Conservation (phyloP, 1,140 invertebrate genomes). For the Trigoniulus corallinus region DNA sequence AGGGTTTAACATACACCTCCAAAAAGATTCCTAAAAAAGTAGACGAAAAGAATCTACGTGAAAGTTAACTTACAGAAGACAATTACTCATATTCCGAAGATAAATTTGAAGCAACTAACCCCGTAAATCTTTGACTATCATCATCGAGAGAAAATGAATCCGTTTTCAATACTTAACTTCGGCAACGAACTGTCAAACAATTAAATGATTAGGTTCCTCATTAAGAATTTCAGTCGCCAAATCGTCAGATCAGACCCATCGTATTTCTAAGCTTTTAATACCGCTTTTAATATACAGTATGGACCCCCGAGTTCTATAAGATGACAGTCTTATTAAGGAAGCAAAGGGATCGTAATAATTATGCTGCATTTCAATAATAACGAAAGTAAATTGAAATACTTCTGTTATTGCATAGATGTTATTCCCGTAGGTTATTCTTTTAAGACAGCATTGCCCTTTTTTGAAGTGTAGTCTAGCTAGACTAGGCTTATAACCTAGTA, state of each 20-base stretch:
- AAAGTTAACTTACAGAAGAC: background rate
- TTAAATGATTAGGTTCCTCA: slow-evolving; percentile 87
- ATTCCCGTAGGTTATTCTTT: no score
- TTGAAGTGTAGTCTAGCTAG: no score
- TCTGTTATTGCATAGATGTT: no score
- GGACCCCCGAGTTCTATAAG: no score
- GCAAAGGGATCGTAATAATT: no score
- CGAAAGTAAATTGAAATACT: no score
- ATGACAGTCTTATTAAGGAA: no score
- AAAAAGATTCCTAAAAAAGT: slow-evolving; percentile 70
- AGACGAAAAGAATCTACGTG: slow-evolving; percentile 16
- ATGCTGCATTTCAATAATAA: no score
- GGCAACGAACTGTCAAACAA: slow-evolving; percentile 92
- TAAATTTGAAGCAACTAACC: no score
- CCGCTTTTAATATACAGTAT: no score
- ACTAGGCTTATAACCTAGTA: no score
- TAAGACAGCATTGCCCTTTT: no score
- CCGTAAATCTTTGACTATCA: slow-evolving; percentile 92
- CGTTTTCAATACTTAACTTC: slow-evolving; percentile 97
- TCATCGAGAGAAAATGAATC: slow-evolving; percentile 98
- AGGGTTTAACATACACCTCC: slow-evolving; percentile 97
- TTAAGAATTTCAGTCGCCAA: slow-evolving; percentile 95
- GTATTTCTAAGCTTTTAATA: background rate
- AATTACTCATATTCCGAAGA: background rate
- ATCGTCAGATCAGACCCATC: slow-evolving; percentile 45